A percentile compares a stretch with the other conserved stretches of the same genome.
Evolutionary conservation across 1,140 invertebrate genomes (phyloP).

Genomic region (Drosophila pseudoobscura): DNA sequence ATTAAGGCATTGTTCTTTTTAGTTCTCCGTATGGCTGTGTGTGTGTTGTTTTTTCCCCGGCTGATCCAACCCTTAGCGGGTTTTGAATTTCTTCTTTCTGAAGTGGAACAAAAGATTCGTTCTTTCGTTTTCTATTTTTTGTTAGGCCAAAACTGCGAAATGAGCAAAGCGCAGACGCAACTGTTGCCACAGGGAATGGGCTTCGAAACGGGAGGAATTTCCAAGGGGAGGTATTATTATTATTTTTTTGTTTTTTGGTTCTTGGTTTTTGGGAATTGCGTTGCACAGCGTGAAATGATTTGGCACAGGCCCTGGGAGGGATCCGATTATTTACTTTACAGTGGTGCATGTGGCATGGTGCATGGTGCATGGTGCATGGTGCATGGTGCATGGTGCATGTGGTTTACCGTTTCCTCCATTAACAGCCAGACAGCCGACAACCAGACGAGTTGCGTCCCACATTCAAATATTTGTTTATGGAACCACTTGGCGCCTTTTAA

Average conservation of each 20-base stretch:
- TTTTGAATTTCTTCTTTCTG: conserved; percentile 78
- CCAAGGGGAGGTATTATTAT: background rate
- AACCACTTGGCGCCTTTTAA: conserved; percentile 83
- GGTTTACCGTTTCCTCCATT: conserved; percentile 18
- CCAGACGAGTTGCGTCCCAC: conserved; percentile 43
- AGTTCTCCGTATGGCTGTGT: conserved; percentile 14
- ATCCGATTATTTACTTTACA: conserved; percentile 57
- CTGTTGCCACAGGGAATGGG: conserved; percentile 50
- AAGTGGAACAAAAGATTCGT: conserved; percentile 57
- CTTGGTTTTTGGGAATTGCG: conserved; percentile 28
- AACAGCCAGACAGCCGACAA: conserved; percentile 19
- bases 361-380: conserved; percentile 22
- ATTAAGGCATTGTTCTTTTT: conserved; percentile 77
- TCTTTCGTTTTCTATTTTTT: conserved; percentile 35
- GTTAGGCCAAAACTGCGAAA: conserved; percentile 51
- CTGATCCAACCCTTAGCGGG: conserved; percentile 64
- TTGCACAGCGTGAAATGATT: conserved; percentile 67
- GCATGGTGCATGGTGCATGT: too few relatives aligned
- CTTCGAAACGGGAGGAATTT: background rate
- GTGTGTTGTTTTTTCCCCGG: too few relatives aligned
- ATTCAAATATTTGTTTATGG: conserved; percentile 81
- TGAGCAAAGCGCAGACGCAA: conserved; percentile 73
- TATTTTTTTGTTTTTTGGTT: background rate
- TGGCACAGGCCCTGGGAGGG: conserved; percentile 51
- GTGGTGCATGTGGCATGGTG: conserved; percentile 28